These are phyloP conservation scores for Agrochola litura DNA, from an alignment of 2,888 invertebrate genomes.

Conservation along the genomic window DNA sequence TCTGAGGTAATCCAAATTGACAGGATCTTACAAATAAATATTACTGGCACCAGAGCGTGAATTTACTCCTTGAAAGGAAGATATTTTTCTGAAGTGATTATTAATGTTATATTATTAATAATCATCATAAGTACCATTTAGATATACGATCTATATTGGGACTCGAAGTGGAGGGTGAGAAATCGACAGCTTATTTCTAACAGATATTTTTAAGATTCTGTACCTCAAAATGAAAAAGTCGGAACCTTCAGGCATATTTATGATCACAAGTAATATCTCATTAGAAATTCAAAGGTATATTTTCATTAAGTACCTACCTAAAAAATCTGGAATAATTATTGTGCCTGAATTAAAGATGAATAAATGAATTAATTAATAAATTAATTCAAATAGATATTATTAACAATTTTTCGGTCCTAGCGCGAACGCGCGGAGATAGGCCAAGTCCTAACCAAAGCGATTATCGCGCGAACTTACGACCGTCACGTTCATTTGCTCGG, in stretches of 20 bases:
- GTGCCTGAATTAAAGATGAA: too few species aligned
- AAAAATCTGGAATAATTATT: too few species aligned
- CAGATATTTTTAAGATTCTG: not conserved
- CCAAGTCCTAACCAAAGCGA: too few species aligned
- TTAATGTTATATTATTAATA: not conserved
- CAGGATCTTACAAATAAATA: slow-evolving; percentile 21
- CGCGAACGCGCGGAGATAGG: too few species aligned
- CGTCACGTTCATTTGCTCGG: too few species aligned
- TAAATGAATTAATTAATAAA: too few species aligned
- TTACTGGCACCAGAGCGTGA: slow-evolving; percentile 14
- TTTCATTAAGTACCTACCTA: too few species aligned
- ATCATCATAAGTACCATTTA: not conserved
- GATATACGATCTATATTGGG: not conserved
- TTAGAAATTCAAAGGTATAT: too few species aligned
- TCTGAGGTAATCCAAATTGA: slow-evolving; percentile 8
- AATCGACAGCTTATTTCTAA: not conserved
- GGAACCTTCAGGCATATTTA: not conserved
- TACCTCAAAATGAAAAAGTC: not conserved
- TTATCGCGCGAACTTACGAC: too few species aligned
- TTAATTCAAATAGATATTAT: too few species aligned
- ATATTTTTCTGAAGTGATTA: not conserved
- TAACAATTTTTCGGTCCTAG: too few species aligned
- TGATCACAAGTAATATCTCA: too few species aligned
- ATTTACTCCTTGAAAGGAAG: not conserved
- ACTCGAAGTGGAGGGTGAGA: not conserved